Conservation (phyloP, 1,140 invertebrate genomes). For the Dolichoris vasculosae region DNA sequence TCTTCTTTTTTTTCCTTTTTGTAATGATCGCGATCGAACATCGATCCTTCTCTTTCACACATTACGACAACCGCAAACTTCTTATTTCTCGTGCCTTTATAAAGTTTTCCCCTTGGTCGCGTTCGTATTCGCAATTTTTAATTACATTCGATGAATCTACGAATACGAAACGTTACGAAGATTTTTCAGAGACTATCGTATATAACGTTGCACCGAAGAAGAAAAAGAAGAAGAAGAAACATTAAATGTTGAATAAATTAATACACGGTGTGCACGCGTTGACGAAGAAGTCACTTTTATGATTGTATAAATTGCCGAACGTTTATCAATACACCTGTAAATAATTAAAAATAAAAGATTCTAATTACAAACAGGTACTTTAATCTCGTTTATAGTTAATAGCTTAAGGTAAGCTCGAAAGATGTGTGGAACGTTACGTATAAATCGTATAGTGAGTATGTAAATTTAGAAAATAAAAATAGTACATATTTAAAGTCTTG, state of each 20-base stretch:
- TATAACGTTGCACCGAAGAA: constrained; percentile 34
- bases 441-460: constrained; percentile 53
- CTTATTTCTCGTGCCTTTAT: constrained; percentile 24
- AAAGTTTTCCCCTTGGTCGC: neutral
- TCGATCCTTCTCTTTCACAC: constrained; percentile 16
- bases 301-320: constrained; percentile 53
- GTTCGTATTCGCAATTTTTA: constrained; percentile 41
- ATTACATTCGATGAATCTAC: constrained; percentile 23
- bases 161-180: constrained; percentile 33
- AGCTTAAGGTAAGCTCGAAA: constrained; percentile 52
- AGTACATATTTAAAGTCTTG: constrained; percentile 48
- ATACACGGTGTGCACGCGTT: constrained; percentile 42
- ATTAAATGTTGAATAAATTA: constrained; percentile 45
- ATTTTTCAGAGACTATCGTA: constrained; percentile 31
- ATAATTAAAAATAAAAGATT: constrained; percentile 46
- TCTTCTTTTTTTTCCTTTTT: neutral
- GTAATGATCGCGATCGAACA: neutral
- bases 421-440: constrained; percentile 53
- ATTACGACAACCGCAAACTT: constrained; percentile 23
- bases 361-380: constrained; percentile 50
- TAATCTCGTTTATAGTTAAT: constrained; percentile 53
- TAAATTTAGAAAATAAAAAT: constrained; percentile 54
- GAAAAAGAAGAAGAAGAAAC: constrained; percentile 16
- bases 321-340: constrained; percentile 53
- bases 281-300: constrained; percentile 50